Evolutionary conservation across 2,113 vertebrate genomes (phyloP), one percentile per base, ranked within the genome.

Genomic region (Lepidothrix coronata): DNA sequence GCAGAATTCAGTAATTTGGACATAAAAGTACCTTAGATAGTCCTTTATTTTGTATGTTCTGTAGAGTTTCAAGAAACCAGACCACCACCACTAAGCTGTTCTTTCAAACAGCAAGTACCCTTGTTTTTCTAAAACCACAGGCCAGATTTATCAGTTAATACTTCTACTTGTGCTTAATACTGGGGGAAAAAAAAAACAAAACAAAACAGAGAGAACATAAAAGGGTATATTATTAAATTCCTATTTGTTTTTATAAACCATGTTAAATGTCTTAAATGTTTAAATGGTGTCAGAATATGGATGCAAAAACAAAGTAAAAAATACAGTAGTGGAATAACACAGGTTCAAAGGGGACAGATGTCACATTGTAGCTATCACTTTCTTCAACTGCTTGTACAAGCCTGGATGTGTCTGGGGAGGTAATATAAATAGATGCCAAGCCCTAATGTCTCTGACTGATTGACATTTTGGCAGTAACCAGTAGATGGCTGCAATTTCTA

Each of bases 401-500:
- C n/a, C 46, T 95, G 71, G 24, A 67, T 93, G 44, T 88, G 87
- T 93, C 95, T 92, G n/a, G 78, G 74, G 73, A 97, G 66, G 93
- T 66, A 90, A 88, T 59, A 91, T 70, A 91, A 94, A 88, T 71
- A 85, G 58, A 94, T 85, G 73, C 72, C 77, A 96, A 83, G 66
- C n/a, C 62, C 49, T 88, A 49, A 90, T 91, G 68, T 94, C 46
- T 82, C 71, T 89, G 61, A 49, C 76, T 96, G 94, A 95, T 73
- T 93, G 96, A 94, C 90, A 51, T 95, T 91, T 96, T 93, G 97
- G 85, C 95, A 91, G 88, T 93, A 92, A 78, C 92, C 86, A 91
- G 93, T 87, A 96, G 94, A 96, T 95, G 95, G 95, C 93, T 97
- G 93, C 91, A 96, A 95, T 91, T 96, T 97, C 93, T 96, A 94